Percentiles rank a stretch among this genome's conserved stretches.
These are phyloP conservation scores for Sturmia bella DNA, from an alignment of 2,888 invertebrate species.

Conservation along the genomic window DNA sequence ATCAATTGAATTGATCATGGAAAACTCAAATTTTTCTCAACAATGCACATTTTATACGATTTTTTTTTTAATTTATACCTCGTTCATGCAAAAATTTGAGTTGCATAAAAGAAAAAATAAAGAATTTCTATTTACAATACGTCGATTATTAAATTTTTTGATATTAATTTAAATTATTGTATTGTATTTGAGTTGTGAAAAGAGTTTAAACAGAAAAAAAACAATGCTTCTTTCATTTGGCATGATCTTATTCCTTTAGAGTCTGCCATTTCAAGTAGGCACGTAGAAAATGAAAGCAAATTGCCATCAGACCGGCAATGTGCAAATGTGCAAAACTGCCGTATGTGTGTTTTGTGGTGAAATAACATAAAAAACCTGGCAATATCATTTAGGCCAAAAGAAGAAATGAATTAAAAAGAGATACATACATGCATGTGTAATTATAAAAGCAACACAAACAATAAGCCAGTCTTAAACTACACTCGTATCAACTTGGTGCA, in stretches of 20 bases:
- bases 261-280: slow-evolving; percentile 18
- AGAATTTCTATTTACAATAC: too few relatives aligned
- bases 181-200: too few relatives aligned
- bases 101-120: too few relatives aligned
- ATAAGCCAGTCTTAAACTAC: slow-evolving; percentile 38
- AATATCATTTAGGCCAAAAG: slow-evolving; percentile 64
- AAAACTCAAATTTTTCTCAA: too few relatives aligned
- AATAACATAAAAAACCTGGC: slow-evolving; percentile 53
- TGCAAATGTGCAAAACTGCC: slow-evolving; percentile 59
- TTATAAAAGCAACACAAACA: slow-evolving; percentile 5
- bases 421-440: slow-evolving; percentile 17
- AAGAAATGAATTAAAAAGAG: slow-evolving; percentile 37
- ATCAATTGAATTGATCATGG: too few relatives aligned
- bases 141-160: too few relatives aligned
- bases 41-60: too few relatives aligned
- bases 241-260: slow-evolving; percentile 14
- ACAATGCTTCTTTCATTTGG: too few relatives aligned
- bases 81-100: too few relatives aligned
- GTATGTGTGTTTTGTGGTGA: slow-evolving; percentile 39
- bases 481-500: slow-evolving; percentile 1
- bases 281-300: slow-evolving; percentile 52
- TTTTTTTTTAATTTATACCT: too few relatives aligned
- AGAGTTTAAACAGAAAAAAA: too few relatives aligned
- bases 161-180: too few relatives aligned
- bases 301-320: slow-evolving; percentile 58